phyloP scores from a whole-genome alignment of 2,797 vertebrate genomes.

The Nothura maculosa region DNA sequence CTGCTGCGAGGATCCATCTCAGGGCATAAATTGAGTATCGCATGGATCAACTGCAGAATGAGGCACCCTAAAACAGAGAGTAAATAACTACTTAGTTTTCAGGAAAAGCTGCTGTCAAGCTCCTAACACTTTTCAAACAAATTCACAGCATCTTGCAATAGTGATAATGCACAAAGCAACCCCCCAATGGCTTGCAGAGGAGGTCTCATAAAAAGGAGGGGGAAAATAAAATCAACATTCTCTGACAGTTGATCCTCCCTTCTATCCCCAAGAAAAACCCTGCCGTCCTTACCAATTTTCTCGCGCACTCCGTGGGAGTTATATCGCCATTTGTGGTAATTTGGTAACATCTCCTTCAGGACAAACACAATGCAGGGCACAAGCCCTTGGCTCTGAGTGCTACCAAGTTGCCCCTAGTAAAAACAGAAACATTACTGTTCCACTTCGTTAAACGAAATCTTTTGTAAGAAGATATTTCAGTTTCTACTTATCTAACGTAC shows the following conservation, averaged over 20 bases:
- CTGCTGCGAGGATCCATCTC: conserved; percentile 91
- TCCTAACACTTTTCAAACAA: background rate
- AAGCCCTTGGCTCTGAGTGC: conserved; percentile 94
- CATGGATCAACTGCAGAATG: conserved; percentile 95
- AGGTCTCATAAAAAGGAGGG: background rate
- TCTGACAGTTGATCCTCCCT: background rate
- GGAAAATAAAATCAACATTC: background rate
- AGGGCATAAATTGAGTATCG: conserved; percentile 94
- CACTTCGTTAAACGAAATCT: background rate
- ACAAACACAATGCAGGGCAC: conserved; percentile 96
- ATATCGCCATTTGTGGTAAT: conserved; percentile 98
- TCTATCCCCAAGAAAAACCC: background rate
- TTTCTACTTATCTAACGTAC: background rate
- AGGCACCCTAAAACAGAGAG: conserved; percentile 87
- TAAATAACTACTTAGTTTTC: background rate
- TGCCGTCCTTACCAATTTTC: conserved; percentile 87
- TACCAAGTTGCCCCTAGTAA: conserved; percentile 93
- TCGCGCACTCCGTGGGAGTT: conserved; percentile 93
- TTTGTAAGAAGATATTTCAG: background rate
- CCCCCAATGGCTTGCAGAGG: background rate
- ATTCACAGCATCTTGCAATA: background rate
- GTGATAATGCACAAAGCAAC: background rate
- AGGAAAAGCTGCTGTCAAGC: background rate
- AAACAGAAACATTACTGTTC: background rate
- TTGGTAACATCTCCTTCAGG: conserved; percentile 97